phyloP scores from a whole-genome alignment of 2,113 vertebrate genomes.

The Nannobrachium achirus region DNA sequence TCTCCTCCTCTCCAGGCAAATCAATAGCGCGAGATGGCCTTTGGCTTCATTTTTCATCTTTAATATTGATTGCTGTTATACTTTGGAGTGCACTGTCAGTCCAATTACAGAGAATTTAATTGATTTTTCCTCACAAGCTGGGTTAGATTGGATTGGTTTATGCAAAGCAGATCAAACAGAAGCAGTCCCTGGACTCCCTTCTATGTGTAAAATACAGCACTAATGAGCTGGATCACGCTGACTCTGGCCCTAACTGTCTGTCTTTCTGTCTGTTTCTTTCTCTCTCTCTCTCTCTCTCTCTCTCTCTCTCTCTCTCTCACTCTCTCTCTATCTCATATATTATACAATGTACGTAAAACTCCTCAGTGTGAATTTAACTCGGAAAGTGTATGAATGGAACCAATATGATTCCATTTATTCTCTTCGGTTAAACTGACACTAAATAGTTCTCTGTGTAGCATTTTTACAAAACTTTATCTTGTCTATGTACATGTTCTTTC shows the following conservation, averaged over 20 bases:
- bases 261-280: slow-evolving; percentile 18
- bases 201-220: slow-evolving; percentile 72
- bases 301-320: not conserved
- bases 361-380: no score
- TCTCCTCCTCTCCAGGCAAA: slow-evolving; percentile 66
- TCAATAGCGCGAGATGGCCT: slow-evolving; percentile 75
- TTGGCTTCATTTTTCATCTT: slow-evolving; percentile 82
- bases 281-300: not conserved
- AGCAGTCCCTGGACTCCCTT: slow-evolving; percentile 68
- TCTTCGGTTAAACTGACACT: no score
- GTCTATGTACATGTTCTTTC: no score
- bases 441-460: no score
- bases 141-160: slow-evolving; percentile 78
- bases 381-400: no score
- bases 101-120: slow-evolving; percentile 79
- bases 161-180: slow-evolving; percentile 79
- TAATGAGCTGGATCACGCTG: slow-evolving; percentile 71
- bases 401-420: no score
- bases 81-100: slow-evolving; percentile 77
- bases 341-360: no score
- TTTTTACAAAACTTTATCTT: no score
- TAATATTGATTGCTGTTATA: slow-evolving; percentile 76
- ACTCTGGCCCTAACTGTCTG: slow-evolving; percentile 36
- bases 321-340: not conserved
- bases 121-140: slow-evolving; percentile 78